Evolutionary conservation across 2,797 vertebrate genomes (phyloP), one percentile per base, ranked within the genome.

Genomic region (Pipistrellus kuhlii): DNA sequence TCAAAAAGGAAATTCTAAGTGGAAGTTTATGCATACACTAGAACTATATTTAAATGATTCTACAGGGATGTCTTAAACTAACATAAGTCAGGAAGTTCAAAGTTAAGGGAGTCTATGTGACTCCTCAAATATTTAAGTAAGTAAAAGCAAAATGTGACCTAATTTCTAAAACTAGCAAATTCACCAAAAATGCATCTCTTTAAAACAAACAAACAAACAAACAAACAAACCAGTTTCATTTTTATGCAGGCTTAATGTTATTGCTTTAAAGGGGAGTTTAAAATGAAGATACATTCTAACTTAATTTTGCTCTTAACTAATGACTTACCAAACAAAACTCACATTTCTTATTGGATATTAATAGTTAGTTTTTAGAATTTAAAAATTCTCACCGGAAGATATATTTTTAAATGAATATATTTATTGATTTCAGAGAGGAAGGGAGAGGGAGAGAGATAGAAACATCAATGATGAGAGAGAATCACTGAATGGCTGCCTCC

Each of bases 1-100:
- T 97, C 38, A 94, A 93, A 97, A 97, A 97, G 98, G 97, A 98
- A 98, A 98, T 98, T 98, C 97, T 97, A 98, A 97, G n/a, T 62
- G 95, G 80, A 97, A 97, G 69, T 96, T 95, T 97, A 96, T 97
- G 96, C 95, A 94, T 91, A 51, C 66, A 96, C 90, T 88, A 97
- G 97, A 96, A 96, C 90, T 95, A 94, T 12, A 27, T 97, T 95
- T 97, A 94, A 98, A 95, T 1, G 35, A 95, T 94, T 69, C 64
- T 87, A 77, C 35, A 20, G 75, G 78, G 83, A 94, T 96, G 62
- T 75, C 93, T 96, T 88, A 97, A 98, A 96, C 78, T 80, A 96
- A 90, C 0, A 95, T 51, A 69, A 95, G 78, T 27, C 94, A 96
- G 87, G 80, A 97, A 93, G 95, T 96, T 66, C 64, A 83, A 83